Evolutionary conservation across 2,797 vertebrate species (phyloP).

Genomic region (Orientallactaga sibirica): DNA sequence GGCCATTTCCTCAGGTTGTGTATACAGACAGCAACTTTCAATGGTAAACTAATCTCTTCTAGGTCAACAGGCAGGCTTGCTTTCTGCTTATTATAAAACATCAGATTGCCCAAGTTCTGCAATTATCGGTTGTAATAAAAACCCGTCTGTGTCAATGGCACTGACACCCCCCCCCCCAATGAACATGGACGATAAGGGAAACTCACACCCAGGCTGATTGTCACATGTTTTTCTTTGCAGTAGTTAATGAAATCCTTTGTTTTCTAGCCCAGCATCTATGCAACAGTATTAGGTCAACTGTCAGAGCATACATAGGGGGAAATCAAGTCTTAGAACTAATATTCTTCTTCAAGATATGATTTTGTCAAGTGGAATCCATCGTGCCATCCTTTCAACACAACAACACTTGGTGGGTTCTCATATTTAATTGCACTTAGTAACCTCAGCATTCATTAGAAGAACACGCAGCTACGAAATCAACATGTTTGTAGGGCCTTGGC

Average conservation of each 20-base stretch:
- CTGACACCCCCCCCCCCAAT: background rate
- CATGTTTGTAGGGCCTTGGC: background rate
- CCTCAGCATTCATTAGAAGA: constrained; percentile 43
- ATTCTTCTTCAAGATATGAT: background rate
- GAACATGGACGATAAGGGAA: background rate
- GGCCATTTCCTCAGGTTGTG: background rate
- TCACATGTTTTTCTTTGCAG: background rate
- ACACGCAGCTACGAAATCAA: background rate
- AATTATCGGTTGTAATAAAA: background rate
- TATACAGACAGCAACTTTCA: background rate
- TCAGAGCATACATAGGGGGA: background rate
- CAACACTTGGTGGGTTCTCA: background rate
- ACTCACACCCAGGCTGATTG: background rate
- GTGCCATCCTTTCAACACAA: background rate
- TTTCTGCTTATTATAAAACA: background rate
- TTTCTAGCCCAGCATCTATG: background rate
- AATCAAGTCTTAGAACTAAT: background rate
- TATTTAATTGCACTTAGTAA: constrained; percentile 20
- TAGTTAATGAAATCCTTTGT: background rate
- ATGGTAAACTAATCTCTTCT: background rate
- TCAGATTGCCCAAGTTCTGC: background rate
- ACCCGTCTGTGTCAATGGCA: background rate
- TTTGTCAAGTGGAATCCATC: background rate
- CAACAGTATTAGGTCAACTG: background rate
- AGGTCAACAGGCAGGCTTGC: background rate